Evolutionary conservation across 2,888 invertebrate genomes (phyloP), one percentile per base, ranked within the genome.

Genomic region (Germaria angustata): DNA sequence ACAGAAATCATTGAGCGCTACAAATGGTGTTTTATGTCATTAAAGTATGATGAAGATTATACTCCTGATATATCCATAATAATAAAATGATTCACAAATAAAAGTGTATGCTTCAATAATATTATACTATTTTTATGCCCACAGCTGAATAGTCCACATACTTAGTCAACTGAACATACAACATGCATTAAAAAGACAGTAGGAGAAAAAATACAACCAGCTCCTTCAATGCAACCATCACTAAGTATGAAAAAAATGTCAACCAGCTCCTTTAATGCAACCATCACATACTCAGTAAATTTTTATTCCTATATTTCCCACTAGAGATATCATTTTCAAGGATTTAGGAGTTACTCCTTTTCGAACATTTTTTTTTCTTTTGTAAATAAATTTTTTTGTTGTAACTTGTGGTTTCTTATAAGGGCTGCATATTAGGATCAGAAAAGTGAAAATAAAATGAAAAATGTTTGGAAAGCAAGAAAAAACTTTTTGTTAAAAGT

Each of bases 371-470:
- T 11, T 32, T 13, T 46, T 51, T 51, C 34, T 34, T 7, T n/a
- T n/a, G 2, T 13, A 28, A 13, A 32, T 32, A 41, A 7, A 41
- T 61, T 24, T 24, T 53, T 59, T 28, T 15, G 15, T 15, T 61
- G 11, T 51, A 59, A 41, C 68, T 59, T 76, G 51, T 59, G 59
- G 57, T 51, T 76, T 49, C 39, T 41, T 68, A 20, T 41, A 49
- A 28, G 51, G 39, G n/a, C 24, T 49, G 5, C 13, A 41, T 15
- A 46, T 57, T 15, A 11, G n/a, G n/a, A 32, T n/a, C 39, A 61
- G 32, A 1, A n/a, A 44, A 46, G 20, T 6, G 9, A 17, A 24
- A 9, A 24, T 15, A 68, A 68, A 2, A 34, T 20, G 55, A 11
- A 32, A 41, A 9, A 51, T n/a, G n/a, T 5, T 28, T 28, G 6